These are phyloP conservation scores for Oeneis ivallda DNA, from an alignment of 2,888 invertebrate genomes.

Conservation along the genomic window DNA sequence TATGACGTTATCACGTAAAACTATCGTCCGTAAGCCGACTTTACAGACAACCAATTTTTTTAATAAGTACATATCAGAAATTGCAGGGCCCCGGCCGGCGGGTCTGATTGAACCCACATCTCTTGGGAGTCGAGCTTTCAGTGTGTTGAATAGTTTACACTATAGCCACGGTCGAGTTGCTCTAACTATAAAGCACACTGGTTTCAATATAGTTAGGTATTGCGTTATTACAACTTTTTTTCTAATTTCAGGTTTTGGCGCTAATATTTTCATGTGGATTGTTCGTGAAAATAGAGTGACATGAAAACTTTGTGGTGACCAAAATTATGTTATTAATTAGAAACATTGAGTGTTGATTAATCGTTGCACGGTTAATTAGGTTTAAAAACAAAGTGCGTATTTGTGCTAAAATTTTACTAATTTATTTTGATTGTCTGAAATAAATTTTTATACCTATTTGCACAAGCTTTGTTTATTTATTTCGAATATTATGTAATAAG, in stretches of 20 bases:
- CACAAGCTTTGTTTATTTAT: slow-evolving; percentile 22
- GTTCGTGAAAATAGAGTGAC: slow-evolving; percentile 91
- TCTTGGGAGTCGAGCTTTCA: too few relatives aligned
- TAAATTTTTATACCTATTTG: slow-evolving; percentile 41
- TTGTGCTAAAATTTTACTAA: slow-evolving; percentile 43
- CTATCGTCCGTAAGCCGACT: too few relatives aligned
- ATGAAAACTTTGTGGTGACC: slow-evolving; percentile 23
- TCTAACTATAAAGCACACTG: too few relatives aligned
- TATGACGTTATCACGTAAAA: too few relatives aligned
- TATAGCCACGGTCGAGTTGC: too few relatives aligned
- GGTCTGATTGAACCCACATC: too few relatives aligned
- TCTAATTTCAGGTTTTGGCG: slow-evolving; percentile 88
- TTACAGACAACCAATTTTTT: too few relatives aligned
- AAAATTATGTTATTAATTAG: slow-evolving; percentile 24
- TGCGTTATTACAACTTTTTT: background rate
- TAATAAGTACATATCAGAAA: too few relatives aligned
- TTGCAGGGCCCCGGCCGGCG: too few relatives aligned
- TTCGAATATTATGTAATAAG: slow-evolving; percentile 12
- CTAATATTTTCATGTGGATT: slow-evolving; percentile 92
- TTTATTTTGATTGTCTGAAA: slow-evolving; percentile 46
- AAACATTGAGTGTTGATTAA: slow-evolving; percentile 35
- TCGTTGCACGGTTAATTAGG: slow-evolving; percentile 9
- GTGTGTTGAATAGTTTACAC: too few relatives aligned
- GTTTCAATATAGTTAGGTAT: background rate
- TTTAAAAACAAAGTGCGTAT: background rate